Percentiles rank a stretch among this genome's conserved stretches.
Conservation (phyloP, 2,888 invertebrate species). For the Epinotia bilunana region DNA sequence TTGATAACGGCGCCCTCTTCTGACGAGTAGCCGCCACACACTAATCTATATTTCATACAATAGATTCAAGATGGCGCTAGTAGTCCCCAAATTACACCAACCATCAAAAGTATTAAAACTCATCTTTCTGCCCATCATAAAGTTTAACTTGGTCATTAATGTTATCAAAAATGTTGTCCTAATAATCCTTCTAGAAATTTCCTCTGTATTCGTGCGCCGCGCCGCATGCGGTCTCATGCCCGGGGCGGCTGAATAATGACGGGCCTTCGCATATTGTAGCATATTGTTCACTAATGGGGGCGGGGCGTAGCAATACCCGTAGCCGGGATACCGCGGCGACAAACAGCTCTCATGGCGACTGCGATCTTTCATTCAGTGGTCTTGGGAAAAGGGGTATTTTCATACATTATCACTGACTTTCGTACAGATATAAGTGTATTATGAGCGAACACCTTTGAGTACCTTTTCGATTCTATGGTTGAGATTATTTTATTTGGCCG, state of each 20-base stretch:
- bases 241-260: conserved; percentile 18
- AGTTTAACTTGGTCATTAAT: too few relatives aligned
- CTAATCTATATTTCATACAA: background rate
- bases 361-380: background rate
- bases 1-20: conserved; percentile 19
- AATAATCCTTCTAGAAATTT: background rate
- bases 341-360: conserved; percentile 30
- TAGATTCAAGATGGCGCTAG: conserved; percentile 22
- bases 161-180: too few relatives aligned
- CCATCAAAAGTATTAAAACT: background rate
- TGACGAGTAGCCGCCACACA: background rate
- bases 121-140: too few relatives aligned
- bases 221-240: conserved; percentile 6
- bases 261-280: conserved; percentile 11
- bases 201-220: background rate
- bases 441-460: too few relatives aligned
- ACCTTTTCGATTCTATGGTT: too few relatives aligned
- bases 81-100: background rate
- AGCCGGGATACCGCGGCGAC: conserved; percentile 48
- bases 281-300: conserved; percentile 6
- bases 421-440: too few relatives aligned
- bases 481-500: too few relatives aligned
- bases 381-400: conserved; percentile 9
- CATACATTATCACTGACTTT: too few relatives aligned
- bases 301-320: background rate